Evolutionary conservation across 2,888 invertebrate species (phyloP).

Genomic region (Polyploca ridens): DNA sequence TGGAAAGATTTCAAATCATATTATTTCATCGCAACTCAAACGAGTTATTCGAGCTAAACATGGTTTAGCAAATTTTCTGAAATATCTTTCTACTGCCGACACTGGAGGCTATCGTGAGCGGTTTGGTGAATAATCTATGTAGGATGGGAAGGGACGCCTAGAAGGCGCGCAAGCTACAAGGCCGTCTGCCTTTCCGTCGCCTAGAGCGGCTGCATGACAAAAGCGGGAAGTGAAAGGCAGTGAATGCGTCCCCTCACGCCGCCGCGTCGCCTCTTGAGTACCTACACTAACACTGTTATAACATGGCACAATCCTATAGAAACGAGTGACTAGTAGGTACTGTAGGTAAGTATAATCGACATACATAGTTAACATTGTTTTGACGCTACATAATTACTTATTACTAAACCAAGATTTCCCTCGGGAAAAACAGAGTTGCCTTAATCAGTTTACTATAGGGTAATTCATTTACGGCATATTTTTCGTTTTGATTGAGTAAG

Average conservation of each 20-base stretch:
- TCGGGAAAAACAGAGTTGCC: neutral
- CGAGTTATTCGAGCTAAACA: neutral
- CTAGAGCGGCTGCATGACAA: constrained; percentile 77
- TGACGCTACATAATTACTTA: constrained; percentile 1
- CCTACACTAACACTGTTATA: constrained; percentile 49
- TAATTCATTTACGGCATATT: too few species aligned
- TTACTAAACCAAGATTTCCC: neutral
- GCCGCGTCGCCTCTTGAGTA: constrained; percentile 59
- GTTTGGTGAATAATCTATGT: constrained; percentile 43
- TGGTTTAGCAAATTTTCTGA: neutral
- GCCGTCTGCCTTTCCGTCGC: constrained; percentile 79
- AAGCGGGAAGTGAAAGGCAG: constrained; percentile 85
- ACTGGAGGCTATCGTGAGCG: constrained; percentile 14
- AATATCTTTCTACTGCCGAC: constrained; percentile 5
- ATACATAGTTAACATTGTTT: neutral
- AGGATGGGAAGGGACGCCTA: constrained; percentile 73
- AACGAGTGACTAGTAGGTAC: constrained; percentile 17
- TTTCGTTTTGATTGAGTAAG: neutral
- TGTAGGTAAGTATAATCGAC: neutral
- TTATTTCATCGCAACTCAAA: neutral
- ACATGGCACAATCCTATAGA: constrained; percentile 32
- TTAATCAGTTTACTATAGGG: neutral
- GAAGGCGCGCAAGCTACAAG: constrained; percentile 75
- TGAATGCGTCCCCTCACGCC: constrained; percentile 79
- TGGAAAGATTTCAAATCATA: neutral